These are phyloP conservation scores for Cheilosia variabilis DNA, from an alignment of 2,888 invertebrate genomes.

Conservation along the genomic window DNA sequence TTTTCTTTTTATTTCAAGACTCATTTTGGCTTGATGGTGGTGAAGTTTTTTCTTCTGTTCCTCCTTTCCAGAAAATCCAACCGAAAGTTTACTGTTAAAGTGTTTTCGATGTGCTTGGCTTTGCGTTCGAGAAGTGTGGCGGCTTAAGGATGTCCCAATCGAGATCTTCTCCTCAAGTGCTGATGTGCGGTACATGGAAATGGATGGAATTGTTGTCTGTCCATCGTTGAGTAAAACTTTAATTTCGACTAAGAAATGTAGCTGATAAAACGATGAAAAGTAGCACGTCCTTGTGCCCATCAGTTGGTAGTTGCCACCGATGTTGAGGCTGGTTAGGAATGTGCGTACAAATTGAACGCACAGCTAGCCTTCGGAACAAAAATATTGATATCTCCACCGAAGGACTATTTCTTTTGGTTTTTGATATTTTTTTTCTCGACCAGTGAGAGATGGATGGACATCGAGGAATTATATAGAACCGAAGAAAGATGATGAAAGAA, in stretches of 20 bases:
- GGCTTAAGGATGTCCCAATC: conserved; percentile 39
- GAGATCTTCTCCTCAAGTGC: conserved; percentile 9
- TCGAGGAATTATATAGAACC: conserved; percentile 50
- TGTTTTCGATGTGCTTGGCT: conserved; percentile 30
- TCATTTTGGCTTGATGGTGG: conserved; percentile 23
- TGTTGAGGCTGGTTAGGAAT: neutral
- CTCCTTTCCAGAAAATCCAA: conserved; percentile 18
- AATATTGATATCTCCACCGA: conserved; percentile 32
- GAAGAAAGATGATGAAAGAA: conserved; percentile 44
- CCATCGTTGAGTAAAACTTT: conserved; percentile 26
- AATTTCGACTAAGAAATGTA: neutral
- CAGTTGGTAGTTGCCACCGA: no score
- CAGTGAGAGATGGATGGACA: neutral
- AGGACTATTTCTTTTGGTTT: conserved; percentile 27
- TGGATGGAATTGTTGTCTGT: neutral
- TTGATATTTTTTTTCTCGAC: neutral
- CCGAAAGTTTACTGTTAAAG: conserved; percentile 46
- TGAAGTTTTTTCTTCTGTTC: conserved; percentile 33
- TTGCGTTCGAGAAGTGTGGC: conserved; percentile 27
- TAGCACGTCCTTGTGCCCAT: neutral
- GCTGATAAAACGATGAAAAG: conserved; percentile 20
- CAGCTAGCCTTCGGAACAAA: neutral
- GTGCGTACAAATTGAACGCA: no score
- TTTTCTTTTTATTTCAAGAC: neutral
- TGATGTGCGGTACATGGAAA: neutral